These are phyloP conservation scores for Aptenodytes patagonicus DNA, from an alignment of 2,113 vertebrate genomes.

Conservation along the genomic window DNA sequence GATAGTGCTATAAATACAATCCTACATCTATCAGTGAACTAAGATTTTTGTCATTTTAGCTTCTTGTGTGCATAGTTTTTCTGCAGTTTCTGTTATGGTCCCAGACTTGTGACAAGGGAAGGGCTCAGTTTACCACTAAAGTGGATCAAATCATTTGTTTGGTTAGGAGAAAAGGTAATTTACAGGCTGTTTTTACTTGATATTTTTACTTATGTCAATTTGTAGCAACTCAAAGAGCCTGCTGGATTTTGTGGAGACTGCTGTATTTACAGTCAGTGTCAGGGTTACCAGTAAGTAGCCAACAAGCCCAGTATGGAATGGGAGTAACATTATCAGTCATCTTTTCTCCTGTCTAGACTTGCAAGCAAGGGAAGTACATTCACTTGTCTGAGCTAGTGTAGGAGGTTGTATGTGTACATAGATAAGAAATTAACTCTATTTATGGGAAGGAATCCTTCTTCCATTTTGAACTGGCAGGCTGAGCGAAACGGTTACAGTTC, in stretches of 20 bases:
- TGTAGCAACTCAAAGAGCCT: background rate
- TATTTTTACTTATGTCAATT: background rate
- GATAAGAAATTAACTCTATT: constrained; percentile 48
- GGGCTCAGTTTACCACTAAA: background rate
- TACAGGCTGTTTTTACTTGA: background rate
- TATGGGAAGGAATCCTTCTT: constrained; percentile 12
- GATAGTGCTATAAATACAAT: background rate
- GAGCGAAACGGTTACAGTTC: background rate
- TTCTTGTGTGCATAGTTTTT: background rate
- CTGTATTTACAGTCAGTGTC: background rate
- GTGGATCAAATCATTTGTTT: background rate
- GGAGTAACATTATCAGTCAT: constrained; percentile 24
- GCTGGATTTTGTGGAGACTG: background rate
- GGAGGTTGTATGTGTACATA: constrained; percentile 8
- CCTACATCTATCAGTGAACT: background rate
- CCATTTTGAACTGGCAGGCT: background rate
- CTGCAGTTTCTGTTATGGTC: background rate
- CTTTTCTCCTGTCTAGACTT: constrained; percentile 22
- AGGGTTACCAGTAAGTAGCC: background rate
- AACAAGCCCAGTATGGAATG: background rate
- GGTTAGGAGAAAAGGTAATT: background rate
- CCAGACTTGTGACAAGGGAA: background rate
- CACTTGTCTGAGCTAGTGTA: constrained; percentile 1
- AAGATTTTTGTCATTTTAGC: background rate
- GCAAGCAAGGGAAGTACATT: background rate